Percentiles rank a stretch among this genome's conserved stretches.
phyloP scores from a whole-genome alignment of 2,113 vertebrate species.

The Trachemys scripta region DNA sequence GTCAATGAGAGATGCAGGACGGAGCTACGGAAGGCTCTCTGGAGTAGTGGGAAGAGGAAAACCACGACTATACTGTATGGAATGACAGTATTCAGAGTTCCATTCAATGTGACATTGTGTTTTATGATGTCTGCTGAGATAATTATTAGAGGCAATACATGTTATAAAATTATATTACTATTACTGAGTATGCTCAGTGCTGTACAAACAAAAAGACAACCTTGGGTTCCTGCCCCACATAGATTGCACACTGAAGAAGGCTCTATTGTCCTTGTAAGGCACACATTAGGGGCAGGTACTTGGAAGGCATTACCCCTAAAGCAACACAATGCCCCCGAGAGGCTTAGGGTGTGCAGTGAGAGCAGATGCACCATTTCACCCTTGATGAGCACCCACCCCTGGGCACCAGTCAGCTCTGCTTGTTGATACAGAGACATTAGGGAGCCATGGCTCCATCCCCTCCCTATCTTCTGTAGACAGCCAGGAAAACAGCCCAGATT shows the following conservation, averaged over 20 bases:
- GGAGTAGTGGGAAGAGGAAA: slow-evolving; percentile 41
- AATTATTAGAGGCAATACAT: background rate
- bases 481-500: rapidly evolving
- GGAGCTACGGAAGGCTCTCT: background rate
- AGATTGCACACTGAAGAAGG: background rate
- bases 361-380: background rate
- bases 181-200: background rate
- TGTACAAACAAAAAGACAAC: rapidly evolving
- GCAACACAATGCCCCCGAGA: background rate
- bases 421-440: rapidly evolving
- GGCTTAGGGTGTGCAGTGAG: background rate
- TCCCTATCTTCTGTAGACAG: background rate
- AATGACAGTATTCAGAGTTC: background rate
- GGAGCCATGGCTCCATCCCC: background rate
- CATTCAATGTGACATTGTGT: background rate
- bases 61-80: background rate
- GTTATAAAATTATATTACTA: slow-evolving; percentile 40
- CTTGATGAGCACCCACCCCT: rapidly evolving
- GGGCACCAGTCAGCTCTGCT: background rate
- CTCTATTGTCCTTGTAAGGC: rapidly evolving
- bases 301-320: background rate
- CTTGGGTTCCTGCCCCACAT: background rate
- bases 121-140: slow-evolving; percentile 47
- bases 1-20: background rate
- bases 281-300: background rate